These are phyloP conservation scores for Eubucco bourcierii DNA, from an alignment of 2,113 vertebrate genomes.

Conservation along the genomic window DNA sequence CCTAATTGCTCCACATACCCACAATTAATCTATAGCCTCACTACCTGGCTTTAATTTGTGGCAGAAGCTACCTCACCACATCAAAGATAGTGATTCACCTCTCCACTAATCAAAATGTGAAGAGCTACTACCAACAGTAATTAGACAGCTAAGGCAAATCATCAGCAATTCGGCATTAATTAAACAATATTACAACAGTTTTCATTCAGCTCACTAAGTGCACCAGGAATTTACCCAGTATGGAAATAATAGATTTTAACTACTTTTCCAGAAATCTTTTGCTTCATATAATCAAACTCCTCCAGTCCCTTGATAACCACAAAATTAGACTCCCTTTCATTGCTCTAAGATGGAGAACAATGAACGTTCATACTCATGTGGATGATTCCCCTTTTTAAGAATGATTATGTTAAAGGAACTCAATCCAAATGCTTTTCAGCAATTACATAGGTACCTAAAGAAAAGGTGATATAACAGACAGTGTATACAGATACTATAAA, in stretches of 20 bases:
- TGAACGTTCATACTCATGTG: neutral
- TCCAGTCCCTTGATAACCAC: neutral
- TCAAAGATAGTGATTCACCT: conserved; percentile 61
- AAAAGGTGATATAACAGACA: neutral
- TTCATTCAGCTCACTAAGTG: conserved; percentile 2
- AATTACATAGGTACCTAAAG: neutral
- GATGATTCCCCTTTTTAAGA: neutral
- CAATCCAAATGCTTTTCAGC: neutral
- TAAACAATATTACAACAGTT: conserved; percentile 30
- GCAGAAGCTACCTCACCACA: conserved; percentile 33
- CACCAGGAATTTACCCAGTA: neutral
- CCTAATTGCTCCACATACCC: conserved; percentile 34
- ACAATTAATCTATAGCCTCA: conserved; percentile 62
- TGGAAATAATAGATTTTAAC: neutral
- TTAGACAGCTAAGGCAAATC: conserved; percentile 41
- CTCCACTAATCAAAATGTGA: conserved; percentile 59
- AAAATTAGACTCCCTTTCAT: neutral
- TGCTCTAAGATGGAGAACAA: neutral
- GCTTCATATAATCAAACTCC: neutral
- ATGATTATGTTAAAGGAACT: neutral
- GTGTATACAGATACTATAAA: neutral
- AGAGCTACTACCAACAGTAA: conserved; percentile 58
- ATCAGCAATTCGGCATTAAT: conserved; percentile 58
- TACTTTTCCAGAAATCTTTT: conserved; percentile 5
- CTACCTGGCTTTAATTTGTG: conserved; percentile 30